Base-by-base conservation (phyloP, 2,888 invertebrate genomes). In the Corythucha ciliata region DNA sequence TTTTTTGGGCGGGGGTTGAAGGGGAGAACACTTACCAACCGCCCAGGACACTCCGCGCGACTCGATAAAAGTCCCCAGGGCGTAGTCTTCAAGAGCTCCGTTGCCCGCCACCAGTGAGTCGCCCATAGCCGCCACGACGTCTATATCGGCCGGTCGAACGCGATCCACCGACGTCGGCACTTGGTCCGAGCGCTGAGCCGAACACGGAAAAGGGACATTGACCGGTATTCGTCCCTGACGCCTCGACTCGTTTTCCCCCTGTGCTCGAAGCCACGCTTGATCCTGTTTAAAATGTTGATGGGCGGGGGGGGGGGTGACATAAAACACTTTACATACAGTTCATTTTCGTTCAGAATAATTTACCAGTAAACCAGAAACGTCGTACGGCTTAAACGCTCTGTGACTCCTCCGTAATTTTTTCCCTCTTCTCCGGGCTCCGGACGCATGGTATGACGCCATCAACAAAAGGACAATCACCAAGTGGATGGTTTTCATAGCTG, bases 31-130 rank as follows among this genome's bases (percentile, higher is more conserved):
- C 63, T 59, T 59, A 78, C 79, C 80, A 60, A 76, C 77, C 66
- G 80, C 81, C 81, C 82, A 83, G 10, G 82, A 83, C 2, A 83
- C 79, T 1, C 83, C 83, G 45, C 83, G 69, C 57, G 82, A 78
- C 64, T 83, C 83, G 55, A 83, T 78, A 61, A 83, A 77, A 1
- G 82, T 80, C 2, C 83, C 82, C 3, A 82, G 67, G 1, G 83
- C 81, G 62, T 73, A 82, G 64, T 81, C 80, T 57, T 82, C 82
- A 58, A 82, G 65, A 0, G 83, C 83, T 1, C 83, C 83, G 59
- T 79, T 83, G 27, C 79, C 83, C 2, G 83, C 82, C 2, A 82
- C 77, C 57, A 83, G 65, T 1, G 81, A 82, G 66, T 83, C 83
- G 1, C 83, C 83, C 58, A 83, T 74, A 0, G 81, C 81, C 0